Evolutionary conservation across 1,140 invertebrate species (phyloP), one percentile per base, ranked within the genome.

Genomic region (Aphelenchoides fujianensis): DNA sequence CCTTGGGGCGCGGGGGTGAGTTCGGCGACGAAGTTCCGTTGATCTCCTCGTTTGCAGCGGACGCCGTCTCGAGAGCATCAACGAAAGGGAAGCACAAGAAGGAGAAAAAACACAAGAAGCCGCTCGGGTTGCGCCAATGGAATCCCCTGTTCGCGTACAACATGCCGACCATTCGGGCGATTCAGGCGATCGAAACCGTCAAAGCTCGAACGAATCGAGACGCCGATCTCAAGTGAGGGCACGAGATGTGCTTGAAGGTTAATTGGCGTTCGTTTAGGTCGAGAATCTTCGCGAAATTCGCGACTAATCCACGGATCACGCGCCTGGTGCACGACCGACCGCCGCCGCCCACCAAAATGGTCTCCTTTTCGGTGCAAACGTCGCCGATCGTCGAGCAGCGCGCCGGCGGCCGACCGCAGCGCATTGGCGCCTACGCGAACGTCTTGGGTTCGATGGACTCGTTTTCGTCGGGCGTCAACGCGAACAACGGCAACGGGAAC

Each of bases 201-300:
- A 81, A 78, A 71, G 48, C 80, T 27, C 48, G 72, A 48, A 80
- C 57, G 3, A 37, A 74, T 31, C 27, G 48, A 30, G 48, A 74
- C 63, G 36, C 32, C 19, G 55, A 81, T 48, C 76, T 78, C 30
- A 78, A 70, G 75, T 73, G 30, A 55, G 16, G 23, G 35, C n/a
- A 63, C n/a, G 32, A 62, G 34, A 63, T 72, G 19, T 16, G 41
- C 32, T 72, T 23, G 3, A 28, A 31, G n/a, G 27, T 70, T 19
- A 69, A 72, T n/a, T 71, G 30, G 28, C 32, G 7, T n/a, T 2
- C 28, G 23, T 12, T 37, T 31, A 77, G 74, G 63, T 61, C 78
- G 23, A 71, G 74, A 30, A 19, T 77, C 35, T 77, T 80, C 30
- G 79, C 78, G 0, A 80, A 80, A 57, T 78, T 78, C 59, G 76